phyloP scores from a whole-genome alignment of 2,113 vertebrate genomes.

The Ginglymostoma cirratum region DNA sequence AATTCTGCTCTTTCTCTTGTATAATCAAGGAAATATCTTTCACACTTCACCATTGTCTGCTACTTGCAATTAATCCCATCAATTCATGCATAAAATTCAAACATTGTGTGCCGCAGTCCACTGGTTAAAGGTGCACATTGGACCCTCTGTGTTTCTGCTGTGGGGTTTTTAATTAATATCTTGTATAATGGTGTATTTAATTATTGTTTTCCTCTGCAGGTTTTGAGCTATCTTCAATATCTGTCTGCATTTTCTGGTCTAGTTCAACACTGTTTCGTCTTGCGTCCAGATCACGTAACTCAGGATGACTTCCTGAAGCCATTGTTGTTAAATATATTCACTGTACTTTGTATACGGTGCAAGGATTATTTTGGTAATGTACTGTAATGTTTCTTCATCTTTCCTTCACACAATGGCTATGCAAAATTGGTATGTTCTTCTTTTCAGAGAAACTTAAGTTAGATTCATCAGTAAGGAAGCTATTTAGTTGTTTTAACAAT shows the following conservation, averaged over 20 bases:
- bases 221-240: slow-evolving; percentile 66
- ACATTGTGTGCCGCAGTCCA: background rate
- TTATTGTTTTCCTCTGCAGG: slow-evolving; percentile 51
- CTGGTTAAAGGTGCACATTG: background rate
- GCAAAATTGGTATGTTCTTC: background rate
- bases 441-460: background rate
- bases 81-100: background rate
- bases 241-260: slow-evolving; percentile 69
- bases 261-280: slow-evolving; percentile 62
- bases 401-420: slow-evolving; percentile 43
- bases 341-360: slow-evolving; percentile 58
- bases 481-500: background rate
- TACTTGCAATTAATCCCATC: background rate
- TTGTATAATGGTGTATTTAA: background rate
- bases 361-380: slow-evolving; percentile 44
- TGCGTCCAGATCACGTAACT: slow-evolving; percentile 58
- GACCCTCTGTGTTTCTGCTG: background rate
- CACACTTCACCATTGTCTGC: background rate
- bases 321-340: slow-evolving; percentile 58
- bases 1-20: background rate
- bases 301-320: slow-evolving; percentile 66
- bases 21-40: background rate
- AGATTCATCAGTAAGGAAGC: background rate
- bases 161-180: background rate
- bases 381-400: slow-evolving; percentile 42